phyloP scores from a whole-genome alignment of 64 coral and sea anemone species.

The Platygyra sinensis region DNA sequence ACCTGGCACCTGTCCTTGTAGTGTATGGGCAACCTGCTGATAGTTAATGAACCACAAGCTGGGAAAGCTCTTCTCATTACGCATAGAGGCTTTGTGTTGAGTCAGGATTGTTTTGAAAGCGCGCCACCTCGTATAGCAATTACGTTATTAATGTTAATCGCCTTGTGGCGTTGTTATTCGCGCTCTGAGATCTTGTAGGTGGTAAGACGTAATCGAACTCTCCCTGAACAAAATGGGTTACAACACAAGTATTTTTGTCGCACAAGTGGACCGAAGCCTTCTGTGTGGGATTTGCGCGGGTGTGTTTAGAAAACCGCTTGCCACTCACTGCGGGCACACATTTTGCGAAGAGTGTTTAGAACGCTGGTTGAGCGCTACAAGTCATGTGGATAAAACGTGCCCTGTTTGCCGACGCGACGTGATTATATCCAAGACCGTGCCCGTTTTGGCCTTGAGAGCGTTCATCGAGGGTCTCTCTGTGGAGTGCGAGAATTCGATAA shows the following conservation, averaged over 20 bases:
- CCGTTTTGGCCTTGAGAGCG: slow-evolving; percentile 51
- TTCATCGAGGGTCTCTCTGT: slow-evolving; percentile 52
- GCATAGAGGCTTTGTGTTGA: neutral
- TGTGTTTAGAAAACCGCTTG: slow-evolving; percentile 73
- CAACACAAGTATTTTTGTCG: slow-evolving; percentile 59
- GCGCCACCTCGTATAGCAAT: neutral
- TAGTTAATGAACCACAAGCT: slow-evolving; percentile 2
- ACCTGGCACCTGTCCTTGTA: neutral
- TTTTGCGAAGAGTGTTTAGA: slow-evolving; percentile 82
- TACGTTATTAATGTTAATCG: neutral
- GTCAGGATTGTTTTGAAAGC: neutral
- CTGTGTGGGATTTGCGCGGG: slow-evolving; percentile 85
- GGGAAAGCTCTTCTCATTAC: neutral
- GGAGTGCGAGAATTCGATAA: slow-evolving; percentile 24
- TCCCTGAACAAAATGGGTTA: slow-evolving; percentile 62
- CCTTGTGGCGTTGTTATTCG: neutral
- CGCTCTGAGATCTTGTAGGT: neutral
- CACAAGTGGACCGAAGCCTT: slow-evolving; percentile 68
- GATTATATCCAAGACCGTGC: neutral
- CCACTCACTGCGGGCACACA: slow-evolving; percentile 82
- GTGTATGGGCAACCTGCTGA: slow-evolving; percentile 14
- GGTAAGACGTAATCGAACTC: neutral
- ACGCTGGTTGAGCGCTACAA: slow-evolving; percentile 8
- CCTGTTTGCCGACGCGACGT: slow-evolving; percentile 42
- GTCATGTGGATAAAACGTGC: neutral